A percentile compares a stretch with the other conserved stretches of the same genome.
phyloP scores from a whole-genome alignment of 2,888 invertebrate genomes.

The Protonemura montana region DNA sequence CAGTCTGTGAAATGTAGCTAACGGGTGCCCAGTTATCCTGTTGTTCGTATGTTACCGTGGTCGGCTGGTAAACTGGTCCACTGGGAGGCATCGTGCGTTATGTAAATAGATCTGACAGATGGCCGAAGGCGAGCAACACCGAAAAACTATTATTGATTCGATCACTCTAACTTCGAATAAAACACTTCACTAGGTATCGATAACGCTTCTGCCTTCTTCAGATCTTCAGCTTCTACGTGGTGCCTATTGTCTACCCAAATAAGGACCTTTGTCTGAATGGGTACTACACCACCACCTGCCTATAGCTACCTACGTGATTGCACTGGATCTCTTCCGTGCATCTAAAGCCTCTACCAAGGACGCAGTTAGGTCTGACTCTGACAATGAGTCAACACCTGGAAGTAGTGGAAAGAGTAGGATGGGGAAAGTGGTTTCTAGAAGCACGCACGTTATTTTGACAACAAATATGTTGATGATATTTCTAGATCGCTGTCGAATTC shows the following conservation, averaged over 20 bases:
- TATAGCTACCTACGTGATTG: constrained; percentile 35
- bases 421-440: not conserved
- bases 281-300: constrained; percentile 9
- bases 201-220: not conserved
- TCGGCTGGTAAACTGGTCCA: constrained; percentile 80
- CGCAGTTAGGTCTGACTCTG: not conserved
- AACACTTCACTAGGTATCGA: not conserved
- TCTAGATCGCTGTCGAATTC: not conserved
- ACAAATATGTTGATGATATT: not conserved
- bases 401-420: not conserved
- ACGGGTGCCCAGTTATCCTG: constrained; percentile 56
- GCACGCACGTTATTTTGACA: not conserved
- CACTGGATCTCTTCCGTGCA: constrained; percentile 13
- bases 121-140: too few relatives aligned
- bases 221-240: constrained; percentile 7
- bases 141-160: not conserved
- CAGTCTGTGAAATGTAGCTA: constrained; percentile 54
- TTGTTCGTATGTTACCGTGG: constrained; percentile 76
- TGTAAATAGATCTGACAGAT: constrained; percentile 24
- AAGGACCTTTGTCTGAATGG: constrained; percentile 29
- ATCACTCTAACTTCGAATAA: not conserved
- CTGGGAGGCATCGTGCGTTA: constrained; percentile 66
- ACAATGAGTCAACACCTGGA: constrained; percentile 40
- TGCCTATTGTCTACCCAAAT: constrained; percentile 30
- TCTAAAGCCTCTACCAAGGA: constrained; percentile 27